phyloP scores from a whole-genome alignment of 1,140 invertebrate species.

The Lordiphosa stackelbergi region DNA sequence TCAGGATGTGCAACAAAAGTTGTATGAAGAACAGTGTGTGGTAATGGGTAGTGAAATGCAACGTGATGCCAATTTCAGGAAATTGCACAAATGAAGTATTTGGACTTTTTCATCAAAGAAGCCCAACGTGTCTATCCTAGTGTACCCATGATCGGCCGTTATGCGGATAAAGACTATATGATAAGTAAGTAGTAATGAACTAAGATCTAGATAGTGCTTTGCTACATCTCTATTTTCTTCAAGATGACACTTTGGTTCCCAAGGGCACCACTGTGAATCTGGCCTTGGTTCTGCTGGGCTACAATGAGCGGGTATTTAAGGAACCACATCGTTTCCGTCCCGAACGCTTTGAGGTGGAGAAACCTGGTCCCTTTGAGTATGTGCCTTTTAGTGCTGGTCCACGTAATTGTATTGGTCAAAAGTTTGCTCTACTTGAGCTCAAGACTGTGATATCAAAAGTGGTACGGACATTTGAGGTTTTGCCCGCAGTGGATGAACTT shows the following conservation, averaged over 20 bases:
- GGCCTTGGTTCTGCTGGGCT: conserved; percentile 46
- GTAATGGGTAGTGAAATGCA: conserved; percentile 78
- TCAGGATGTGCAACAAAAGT: conserved; percentile 77
- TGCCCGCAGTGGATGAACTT: conserved; percentile 60
- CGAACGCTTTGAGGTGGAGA: conserved; percentile 82
- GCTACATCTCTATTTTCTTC: background rate
- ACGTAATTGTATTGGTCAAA: conserved; percentile 76
- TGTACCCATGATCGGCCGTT: conserved; percentile 82
- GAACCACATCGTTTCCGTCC: conserved; percentile 88
- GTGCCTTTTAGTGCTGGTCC: conserved; percentile 80
- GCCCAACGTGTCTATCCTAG: conserved; percentile 82
- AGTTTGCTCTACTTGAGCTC: conserved; percentile 78
- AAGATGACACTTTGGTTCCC: conserved; percentile 57
- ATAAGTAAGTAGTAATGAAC: conserved; percentile 41
- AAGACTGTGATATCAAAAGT: conserved; percentile 78
- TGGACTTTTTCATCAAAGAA: conserved; percentile 83
- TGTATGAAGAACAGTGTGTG: conserved; percentile 78
- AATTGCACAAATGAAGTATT: conserved; percentile 82
- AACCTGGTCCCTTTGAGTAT: conserved; percentile 78
- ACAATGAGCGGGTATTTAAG: conserved; percentile 79
- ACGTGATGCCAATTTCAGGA: conserved; percentile 79
- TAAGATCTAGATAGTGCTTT: too few relatives aligned
- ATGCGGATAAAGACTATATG: conserved; percentile 52
- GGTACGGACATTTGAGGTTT: conserved; percentile 70
- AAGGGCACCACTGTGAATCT: conserved; percentile 53